phyloP scores from a whole-genome alignment of 53 echinoderm and acorn worm genomes.

The Crossaster papposus region DNA sequence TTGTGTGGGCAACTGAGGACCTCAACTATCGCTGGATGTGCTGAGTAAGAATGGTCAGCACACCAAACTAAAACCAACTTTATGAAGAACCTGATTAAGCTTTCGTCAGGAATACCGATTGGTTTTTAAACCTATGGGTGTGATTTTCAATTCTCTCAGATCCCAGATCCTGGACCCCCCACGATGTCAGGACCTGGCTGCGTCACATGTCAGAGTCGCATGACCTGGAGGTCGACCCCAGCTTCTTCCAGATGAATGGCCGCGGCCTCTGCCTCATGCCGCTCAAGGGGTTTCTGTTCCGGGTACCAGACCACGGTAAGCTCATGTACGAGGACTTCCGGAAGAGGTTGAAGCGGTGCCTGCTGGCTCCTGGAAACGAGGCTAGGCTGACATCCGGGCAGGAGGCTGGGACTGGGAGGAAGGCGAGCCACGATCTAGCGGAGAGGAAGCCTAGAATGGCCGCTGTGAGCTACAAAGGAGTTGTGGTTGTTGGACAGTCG shows the following conservation, averaged over 20 bases:
- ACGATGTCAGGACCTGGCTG: conserved; percentile 57
- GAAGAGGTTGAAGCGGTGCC: conserved; percentile 25
- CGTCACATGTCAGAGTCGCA: conserved; percentile 44
- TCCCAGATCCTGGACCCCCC: conserved; percentile 52
- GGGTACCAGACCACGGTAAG: conserved; percentile 53
- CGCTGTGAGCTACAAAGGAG: neutral
- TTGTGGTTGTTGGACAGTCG: neutral
- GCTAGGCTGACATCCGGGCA: neutral
- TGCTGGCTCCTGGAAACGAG: conserved; percentile 13
- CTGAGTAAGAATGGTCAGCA: neutral
- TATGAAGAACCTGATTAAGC: no score
- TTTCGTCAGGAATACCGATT: neutral
- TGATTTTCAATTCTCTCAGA: conserved; percentile 28
- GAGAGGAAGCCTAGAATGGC: neutral
- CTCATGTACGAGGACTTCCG: conserved; percentile 58
- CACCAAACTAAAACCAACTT: neutral
- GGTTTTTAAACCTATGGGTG: neutral
- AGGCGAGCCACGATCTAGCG: neutral
- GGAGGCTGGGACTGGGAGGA: neutral
- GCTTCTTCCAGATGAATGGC: conserved; percentile 68
- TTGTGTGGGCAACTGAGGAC: no score
- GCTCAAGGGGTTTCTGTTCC: conserved; percentile 41
- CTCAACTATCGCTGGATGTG: no score
- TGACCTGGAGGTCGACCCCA: conserved; percentile 25
- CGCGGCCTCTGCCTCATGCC: conserved; percentile 66